Evolutionary conservation across 2,113 vertebrate species (phyloP).

Genomic region (Felis chaus): DNA sequence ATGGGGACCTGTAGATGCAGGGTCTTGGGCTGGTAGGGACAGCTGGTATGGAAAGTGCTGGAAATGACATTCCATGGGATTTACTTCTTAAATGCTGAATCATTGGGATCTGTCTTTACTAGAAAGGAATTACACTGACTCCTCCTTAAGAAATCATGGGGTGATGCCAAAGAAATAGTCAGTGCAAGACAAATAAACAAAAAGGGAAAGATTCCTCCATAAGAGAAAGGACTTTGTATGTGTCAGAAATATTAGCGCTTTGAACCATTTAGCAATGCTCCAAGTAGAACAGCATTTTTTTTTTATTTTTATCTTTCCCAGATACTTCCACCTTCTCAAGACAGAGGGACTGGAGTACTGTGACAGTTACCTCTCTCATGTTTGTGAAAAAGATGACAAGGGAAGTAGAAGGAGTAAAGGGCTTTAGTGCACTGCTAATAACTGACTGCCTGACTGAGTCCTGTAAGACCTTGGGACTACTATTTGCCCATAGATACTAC

Average conservation of each 20-base stretch:
- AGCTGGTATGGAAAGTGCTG: background rate
- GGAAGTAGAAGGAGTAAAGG: background rate
- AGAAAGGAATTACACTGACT: background rate
- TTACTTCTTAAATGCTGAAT: background rate
- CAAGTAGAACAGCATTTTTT: background rate
- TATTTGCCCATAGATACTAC: background rate
- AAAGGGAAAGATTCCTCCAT: background rate
- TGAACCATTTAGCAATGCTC: background rate
- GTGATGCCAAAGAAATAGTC: background rate
- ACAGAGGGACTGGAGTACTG: background rate
- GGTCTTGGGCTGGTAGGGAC: background rate
- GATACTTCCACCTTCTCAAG: background rate
- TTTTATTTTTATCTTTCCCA: background rate
- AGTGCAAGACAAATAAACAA: background rate
- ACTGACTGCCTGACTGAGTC: background rate
- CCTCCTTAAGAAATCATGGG: background rate
- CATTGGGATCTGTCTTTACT: background rate
- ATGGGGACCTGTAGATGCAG: fast-evolving
- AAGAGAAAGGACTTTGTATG: background rate
- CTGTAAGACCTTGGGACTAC: background rate
- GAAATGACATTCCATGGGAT: background rate
- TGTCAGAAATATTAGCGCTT: background rate
- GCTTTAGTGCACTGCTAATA: background rate
- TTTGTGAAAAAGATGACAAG: background rate
- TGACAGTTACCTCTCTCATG: background rate